Evolutionary conservation across 1,140 invertebrate species (phyloP).

Genomic region (Streblospio benedicti): DNA sequence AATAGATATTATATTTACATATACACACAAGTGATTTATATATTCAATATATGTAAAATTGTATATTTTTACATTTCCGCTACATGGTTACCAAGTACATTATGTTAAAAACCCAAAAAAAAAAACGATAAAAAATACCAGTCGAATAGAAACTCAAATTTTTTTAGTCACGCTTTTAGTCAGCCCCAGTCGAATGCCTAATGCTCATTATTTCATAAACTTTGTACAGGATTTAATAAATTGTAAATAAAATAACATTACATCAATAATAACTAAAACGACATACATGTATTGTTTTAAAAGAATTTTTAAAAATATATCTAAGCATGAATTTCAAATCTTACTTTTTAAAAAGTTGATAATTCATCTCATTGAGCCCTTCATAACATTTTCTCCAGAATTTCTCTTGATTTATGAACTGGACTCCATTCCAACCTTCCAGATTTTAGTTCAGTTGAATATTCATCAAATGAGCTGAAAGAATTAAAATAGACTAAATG

Average conservation of each 20-base stretch:
- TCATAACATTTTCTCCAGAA: constrained; percentile 98
- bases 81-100: too few species aligned
- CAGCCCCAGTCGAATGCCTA: too few species aligned
- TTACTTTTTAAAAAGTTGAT: constrained; percentile 81
- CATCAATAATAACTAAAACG: neutral
- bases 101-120: too few species aligned
- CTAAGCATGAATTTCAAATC: constrained; percentile 11
- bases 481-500: neutral
- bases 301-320: too few species aligned
- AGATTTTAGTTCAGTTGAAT: constrained; percentile 90
- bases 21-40: neutral
- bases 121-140: too few species aligned
- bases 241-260: neutral
- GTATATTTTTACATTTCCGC: too few species aligned
- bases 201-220: too few species aligned
- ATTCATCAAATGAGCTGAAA: constrained; percentile 87
- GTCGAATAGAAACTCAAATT: too few species aligned
- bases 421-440: constrained; percentile 97
- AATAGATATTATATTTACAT: neutral
- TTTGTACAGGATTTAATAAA: neutral
- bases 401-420: constrained; percentile 97
- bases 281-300: neutral
- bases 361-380: constrained; percentile 94
- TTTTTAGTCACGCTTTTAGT: too few species aligned
- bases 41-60: too few species aligned